Conservation (phyloP, 2,888 invertebrate genomes). For the Antheraea yamamai region DNA sequence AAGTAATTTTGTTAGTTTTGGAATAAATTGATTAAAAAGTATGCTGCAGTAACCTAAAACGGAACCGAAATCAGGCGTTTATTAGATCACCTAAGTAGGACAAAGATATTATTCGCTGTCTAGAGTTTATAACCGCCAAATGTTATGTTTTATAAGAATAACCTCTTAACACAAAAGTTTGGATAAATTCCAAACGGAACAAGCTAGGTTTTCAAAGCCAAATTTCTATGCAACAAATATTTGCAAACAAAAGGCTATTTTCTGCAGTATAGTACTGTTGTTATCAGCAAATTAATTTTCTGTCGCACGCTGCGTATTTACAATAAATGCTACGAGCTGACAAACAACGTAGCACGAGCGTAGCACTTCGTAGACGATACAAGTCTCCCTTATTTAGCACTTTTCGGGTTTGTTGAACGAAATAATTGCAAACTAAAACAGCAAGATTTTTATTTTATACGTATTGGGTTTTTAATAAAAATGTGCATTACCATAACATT, state of each 20-base stretch:
- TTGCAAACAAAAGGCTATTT: not conserved
- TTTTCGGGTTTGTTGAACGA: not conserved
- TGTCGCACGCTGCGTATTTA: slow-evolving; percentile 7
- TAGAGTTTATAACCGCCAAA: not conserved
- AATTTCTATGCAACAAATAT: not conserved
- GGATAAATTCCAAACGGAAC: not conserved
- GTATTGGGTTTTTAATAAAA: not conserved
- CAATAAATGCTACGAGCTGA: slow-evolving; percentile 13
- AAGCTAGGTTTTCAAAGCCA: not conserved
- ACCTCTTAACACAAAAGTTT: not conserved
- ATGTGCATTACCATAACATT: not conserved
- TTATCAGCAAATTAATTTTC: slow-evolving; percentile 18
- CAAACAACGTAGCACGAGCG: slow-evolving; percentile 18
- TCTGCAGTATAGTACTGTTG: slow-evolving; percentile 12
- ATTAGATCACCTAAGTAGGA: not conserved
- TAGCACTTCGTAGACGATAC: slow-evolving; percentile 29
- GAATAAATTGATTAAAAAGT: no score
- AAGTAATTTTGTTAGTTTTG: no score
- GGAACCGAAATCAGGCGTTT: no score
- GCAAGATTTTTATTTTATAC: not conserved
- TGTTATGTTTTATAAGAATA: not conserved
- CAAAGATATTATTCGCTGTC: not conserved
- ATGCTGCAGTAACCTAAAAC: no score
- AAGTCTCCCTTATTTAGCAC: not conserved
- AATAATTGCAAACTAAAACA: slow-evolving; percentile 6